These are phyloP conservation scores for Hesperia comma DNA, from an alignment of 2,888 invertebrate genomes.

Conservation along the genomic window DNA sequence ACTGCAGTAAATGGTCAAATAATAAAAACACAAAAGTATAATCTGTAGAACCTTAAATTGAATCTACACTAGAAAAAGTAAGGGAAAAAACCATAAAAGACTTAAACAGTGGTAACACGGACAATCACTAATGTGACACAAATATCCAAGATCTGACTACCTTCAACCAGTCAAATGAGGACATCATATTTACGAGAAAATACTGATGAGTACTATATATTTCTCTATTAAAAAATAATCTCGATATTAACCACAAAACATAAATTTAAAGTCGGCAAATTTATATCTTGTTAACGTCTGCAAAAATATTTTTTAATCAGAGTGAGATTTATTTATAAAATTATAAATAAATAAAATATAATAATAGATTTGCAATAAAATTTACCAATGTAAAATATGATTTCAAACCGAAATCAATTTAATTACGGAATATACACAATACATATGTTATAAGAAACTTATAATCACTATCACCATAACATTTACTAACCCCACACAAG, in stretches of 20 bases:
- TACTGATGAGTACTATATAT: neutral
- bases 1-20: no score
- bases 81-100: no score
- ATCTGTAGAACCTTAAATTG: no score
- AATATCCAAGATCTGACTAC: no score
- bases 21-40: no score
- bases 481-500: neutral
- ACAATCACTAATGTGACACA: no score
- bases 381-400: neutral
- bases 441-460: constrained; percentile 6
- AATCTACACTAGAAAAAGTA: no score
- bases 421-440: neutral
- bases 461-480: neutral
- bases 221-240: neutral
- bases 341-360: neutral
- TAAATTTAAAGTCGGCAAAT: no score
- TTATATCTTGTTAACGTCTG: no score
- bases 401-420: constrained; percentile 11
- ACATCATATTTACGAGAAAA: neutral
- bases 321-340: neutral
- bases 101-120: no score
- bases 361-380: neutral
- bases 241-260: neutral
- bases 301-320: neutral
- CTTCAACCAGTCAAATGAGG: no score